Evolutionary conservation across 2,113 vertebrate genomes (phyloP).

Genomic region (Platysteira castanea): DNA sequence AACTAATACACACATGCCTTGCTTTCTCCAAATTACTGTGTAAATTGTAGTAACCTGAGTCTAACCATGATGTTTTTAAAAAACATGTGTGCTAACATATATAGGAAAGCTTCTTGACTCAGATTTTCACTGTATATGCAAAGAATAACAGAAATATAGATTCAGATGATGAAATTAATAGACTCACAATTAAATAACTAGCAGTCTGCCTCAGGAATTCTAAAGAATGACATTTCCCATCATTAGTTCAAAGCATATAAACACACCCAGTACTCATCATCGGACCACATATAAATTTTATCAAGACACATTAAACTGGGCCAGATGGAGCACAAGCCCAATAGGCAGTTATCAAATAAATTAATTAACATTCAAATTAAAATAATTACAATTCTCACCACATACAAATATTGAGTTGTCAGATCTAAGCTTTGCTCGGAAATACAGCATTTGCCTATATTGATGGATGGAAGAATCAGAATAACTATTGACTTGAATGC

Average conservation of each 20-base stretch:
- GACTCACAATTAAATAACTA: background rate
- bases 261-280: background rate
- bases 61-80: background rate
- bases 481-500: conserved; percentile 30
- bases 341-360: conserved; percentile 15
- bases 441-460: background rate
- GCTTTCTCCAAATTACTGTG: background rate
- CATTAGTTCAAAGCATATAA: conserved; percentile 2
- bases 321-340: conserved; percentile 13
- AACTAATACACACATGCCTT: background rate
- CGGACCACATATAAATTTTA: background rate
- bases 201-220: background rate
- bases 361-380: conserved; percentile 35
- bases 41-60: background rate
- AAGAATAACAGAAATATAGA: background rate
- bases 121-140: background rate
- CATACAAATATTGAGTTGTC: background rate
- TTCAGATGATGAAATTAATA: background rate
- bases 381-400: conserved; percentile 6
- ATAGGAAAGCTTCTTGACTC: background rate
- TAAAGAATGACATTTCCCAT: background rate
- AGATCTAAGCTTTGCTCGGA: background rate
- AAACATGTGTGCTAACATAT: background rate
- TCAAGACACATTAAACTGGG: background rate
- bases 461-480: conserved; percentile 4